These are phyloP conservation scores for Drosophila acutilabella DNA, from an alignment of 2,888 invertebrate species.

Conservation along the genomic window DNA sequence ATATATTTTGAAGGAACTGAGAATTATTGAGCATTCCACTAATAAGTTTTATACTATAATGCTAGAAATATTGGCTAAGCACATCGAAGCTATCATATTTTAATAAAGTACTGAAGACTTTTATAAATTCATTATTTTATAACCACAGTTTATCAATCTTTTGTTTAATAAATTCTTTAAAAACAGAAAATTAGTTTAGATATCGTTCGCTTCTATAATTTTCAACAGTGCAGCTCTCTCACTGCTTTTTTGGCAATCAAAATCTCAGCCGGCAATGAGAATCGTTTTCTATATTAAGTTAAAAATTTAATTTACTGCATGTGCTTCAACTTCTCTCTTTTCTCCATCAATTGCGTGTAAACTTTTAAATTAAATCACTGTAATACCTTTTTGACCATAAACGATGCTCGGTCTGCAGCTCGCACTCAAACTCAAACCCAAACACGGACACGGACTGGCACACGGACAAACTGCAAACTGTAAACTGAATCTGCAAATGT, in stretches of 20 bases:
- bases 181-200: too few species aligned
- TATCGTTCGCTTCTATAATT: too few species aligned
- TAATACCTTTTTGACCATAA: slow-evolving; percentile 51
- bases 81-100: too few species aligned
- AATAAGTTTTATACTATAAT: too few species aligned
- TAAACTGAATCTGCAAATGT: slow-evolving; percentile 46
- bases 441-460: neutral
- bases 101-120: too few species aligned
- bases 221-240: neutral
- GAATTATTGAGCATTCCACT: too few species aligned
- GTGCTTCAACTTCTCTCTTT: slow-evolving; percentile 45
- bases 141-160: too few species aligned
- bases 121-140: too few species aligned
- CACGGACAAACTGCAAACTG: slow-evolving; percentile 16
- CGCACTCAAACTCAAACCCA: neutral
- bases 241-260: slow-evolving; percentile 41
- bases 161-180: too few species aligned
- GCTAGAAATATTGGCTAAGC: too few species aligned
- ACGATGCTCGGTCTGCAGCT: slow-evolving; percentile 12
- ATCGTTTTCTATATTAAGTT: slow-evolving; percentile 69
- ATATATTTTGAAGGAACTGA: too few species aligned
- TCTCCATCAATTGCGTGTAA: slow-evolving; percentile 38
- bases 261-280: slow-evolving; percentile 54
- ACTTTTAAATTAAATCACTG: slow-evolving; percentile 71
- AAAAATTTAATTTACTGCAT: slow-evolving; percentile 71